Evolutionary conservation across 2,888 invertebrate species (phyloP), one percentile per base, ranked within the genome.

Genomic region (Oscheius sp.): DNA sequence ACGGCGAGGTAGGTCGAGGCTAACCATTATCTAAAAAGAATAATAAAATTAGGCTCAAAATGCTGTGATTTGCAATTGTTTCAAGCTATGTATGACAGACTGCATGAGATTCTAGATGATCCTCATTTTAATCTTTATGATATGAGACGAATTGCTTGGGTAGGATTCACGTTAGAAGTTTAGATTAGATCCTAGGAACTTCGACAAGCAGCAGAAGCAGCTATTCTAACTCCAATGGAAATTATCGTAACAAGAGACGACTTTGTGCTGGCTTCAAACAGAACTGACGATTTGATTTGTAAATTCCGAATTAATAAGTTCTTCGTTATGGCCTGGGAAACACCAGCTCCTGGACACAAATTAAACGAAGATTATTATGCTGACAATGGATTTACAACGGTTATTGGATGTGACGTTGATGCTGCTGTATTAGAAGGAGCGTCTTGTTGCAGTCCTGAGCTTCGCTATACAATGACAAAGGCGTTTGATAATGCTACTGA

Each of bases 61-160:
- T 77, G 77, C 34, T 77, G 77, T 33, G 70, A 69, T 69, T 34
- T 77, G 67, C 69, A 63, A 10, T 34, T 77, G 17, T 77, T 77
- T 68, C 70, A 75, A 20, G 71, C 73, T 1, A 75, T 77, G 77
- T 50, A 75, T 39, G 42, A 66, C 20, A 70, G 66, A 37, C 70
- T 73, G 39, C 57, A 72, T n/a, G 39, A 50, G 6, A 65, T 71
- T 25, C 48, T 70, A 1, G 50, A 45, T 2, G 45, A 53, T 1
- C 46, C 61, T 1, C 67, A 66, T 2, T 75, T 75, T 33, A 71
- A 75, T 61, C 72, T 69, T 1, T 75, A 72, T 31, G 71, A 77
- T 23, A 63, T 69, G 15, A 42, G 77, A 27, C 67, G 57, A 27
- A 75, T 77, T n/a, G 65, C 77, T 1, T 65, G 57, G n/a, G 58